Conservation (phyloP, 2,113 vertebrate species). For the Corythoichthys haematopterus region DNA sequence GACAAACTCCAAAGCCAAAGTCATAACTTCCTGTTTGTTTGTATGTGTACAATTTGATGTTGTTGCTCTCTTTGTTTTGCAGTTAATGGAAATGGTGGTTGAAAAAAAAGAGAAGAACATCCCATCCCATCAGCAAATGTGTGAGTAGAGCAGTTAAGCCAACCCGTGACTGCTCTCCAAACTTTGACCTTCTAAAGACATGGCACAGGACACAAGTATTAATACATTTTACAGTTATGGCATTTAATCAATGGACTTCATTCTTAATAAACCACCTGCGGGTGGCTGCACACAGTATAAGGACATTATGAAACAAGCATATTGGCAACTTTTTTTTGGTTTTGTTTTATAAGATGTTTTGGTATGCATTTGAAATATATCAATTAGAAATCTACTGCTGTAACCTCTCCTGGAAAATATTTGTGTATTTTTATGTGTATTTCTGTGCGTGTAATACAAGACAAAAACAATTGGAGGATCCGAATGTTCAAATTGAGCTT, state of each 20-base stretch:
- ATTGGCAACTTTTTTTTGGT: constrained; percentile 51
- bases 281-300: constrained; percentile 65
- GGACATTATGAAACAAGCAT: constrained; percentile 66
- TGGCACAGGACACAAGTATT: constrained; percentile 67
- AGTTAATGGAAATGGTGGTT: constrained; percentile 64
- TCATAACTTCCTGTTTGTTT: background rate
- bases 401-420: constrained; percentile 60
- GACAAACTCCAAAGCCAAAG: background rate
- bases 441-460: constrained; percentile 70
- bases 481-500: constrained; percentile 73
- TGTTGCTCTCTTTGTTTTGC: constrained; percentile 25
- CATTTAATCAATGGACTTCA: constrained; percentile 69
- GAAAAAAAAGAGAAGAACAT: constrained; percentile 10
- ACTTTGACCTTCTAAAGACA: constrained; percentile 56
- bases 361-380: constrained; percentile 76
- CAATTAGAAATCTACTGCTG: constrained; percentile 64
- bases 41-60: background rate
- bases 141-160: constrained; percentile 48
- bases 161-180: constrained; percentile 49
- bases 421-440: constrained; percentile 73
- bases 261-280: constrained; percentile 44
- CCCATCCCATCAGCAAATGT: constrained; percentile 40
- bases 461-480: constrained; percentile 57
- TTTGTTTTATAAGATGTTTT: constrained; percentile 74
- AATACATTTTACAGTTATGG: constrained; percentile 63